Evolutionary conservation across 2,113 vertebrate genomes (phyloP).

Genomic region (Mormyrus iriodes): DNA sequence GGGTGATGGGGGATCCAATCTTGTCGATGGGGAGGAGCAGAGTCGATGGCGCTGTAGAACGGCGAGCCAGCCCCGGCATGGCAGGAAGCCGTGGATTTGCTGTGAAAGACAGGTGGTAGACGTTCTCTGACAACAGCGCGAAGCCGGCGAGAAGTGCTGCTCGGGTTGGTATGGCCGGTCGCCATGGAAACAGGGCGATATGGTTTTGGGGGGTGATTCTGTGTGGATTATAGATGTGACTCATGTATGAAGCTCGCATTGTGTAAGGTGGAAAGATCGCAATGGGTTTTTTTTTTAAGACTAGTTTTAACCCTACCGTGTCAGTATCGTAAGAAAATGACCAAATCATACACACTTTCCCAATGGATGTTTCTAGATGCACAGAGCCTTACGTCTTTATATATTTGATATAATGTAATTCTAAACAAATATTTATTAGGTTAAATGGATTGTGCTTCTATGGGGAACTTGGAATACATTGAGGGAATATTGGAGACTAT

Average conservation of each 20-base stretch:
- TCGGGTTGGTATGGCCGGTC: conserved; percentile 54
- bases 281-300: background rate
- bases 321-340: background rate
- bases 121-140: background rate
- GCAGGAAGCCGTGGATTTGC: conserved; percentile 3
- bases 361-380: background rate
- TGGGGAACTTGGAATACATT: background rate
- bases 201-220: conserved; percentile 35
- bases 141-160: conserved; percentile 11
- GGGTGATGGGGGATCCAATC: background rate
- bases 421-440: background rate
- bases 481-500: background rate
- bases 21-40: background rate
- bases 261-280: conserved; percentile 16
- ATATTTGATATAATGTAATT: background rate
- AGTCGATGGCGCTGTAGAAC: background rate
- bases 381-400: background rate
- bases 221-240: conserved; percentile 1
- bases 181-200: conserved; percentile 65
- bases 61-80: background rate
- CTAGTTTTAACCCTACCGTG: background rate
- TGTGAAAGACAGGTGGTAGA: conserved; percentile 21
- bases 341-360: background rate
- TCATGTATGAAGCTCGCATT: conserved; percentile 18
- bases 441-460: background rate